phyloP scores from a whole-genome alignment of 2,113 vertebrate species.

The Dinomys branickii region DNA sequence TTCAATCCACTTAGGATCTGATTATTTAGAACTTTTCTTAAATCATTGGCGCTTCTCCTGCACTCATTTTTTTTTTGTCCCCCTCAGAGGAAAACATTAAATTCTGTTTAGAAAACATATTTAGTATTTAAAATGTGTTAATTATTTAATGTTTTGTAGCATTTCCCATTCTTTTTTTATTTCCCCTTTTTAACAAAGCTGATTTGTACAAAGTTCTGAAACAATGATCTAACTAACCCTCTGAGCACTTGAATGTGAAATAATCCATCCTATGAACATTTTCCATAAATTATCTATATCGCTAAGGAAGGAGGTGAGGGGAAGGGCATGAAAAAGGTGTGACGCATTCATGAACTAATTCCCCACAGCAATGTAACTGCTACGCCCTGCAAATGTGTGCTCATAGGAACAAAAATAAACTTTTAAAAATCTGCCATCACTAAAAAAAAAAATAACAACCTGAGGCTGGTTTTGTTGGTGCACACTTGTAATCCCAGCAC shows the following conservation, averaged over 20 bases:
- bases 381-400: neutral
- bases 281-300: neutral
- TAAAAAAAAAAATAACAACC: neutral
- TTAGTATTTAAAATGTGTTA: neutral
- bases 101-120: neutral
- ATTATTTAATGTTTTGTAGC: neutral
- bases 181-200: neutral
- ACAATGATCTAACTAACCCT: neutral
- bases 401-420: neutral
- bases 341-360: neutral
- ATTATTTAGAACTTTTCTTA: neutral
- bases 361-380: neutral
- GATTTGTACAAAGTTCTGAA: conserved; percentile 7
- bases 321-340: neutral
- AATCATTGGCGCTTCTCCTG: neutral
- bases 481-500: neutral
- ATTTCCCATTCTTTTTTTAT: neutral
- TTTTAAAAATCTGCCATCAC: neutral
- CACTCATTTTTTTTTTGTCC: conserved; percentile 33
- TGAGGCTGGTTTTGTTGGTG: neutral
- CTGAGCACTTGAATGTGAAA: conserved; percentile 17
- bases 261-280: neutral
- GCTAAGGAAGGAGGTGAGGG: neutral
- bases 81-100: neutral
- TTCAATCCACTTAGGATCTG: neutral